Evolutionary conservation across 2,888 invertebrate genomes (phyloP), one percentile per base, ranked within the genome.

Genomic region (Netelia fuscicornis): DNA sequence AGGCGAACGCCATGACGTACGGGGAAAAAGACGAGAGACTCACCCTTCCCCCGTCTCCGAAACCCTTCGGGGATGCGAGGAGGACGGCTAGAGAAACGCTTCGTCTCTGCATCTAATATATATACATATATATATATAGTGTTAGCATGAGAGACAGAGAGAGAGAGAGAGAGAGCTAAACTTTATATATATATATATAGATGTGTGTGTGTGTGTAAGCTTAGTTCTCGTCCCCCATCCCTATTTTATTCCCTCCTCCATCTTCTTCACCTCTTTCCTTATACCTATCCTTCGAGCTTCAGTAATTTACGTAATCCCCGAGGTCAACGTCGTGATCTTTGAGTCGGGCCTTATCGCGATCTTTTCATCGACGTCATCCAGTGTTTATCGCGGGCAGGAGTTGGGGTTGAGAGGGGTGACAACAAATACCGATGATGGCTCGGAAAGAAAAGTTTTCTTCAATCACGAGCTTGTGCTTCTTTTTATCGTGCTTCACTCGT

Each of bases 241-340:
- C 75, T 62, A 65, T 82, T 79, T 81, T 79, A 68, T 65, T 75
- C 77, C 70, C 25, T 48, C 48, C 8, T 44, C 17, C n/a, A 70
- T 81, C 62, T 71, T 79, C 72, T 65, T 70, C 75, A 75, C 72
- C 42, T 75, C 23, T 68, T 68, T 17, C 17, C 60, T 60, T 85
- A 44, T 48, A 71, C 17, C 17, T 17, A 17, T 81, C 78, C 76
- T 68, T 20, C 71, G 75, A 87, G 86, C 75, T 87, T 83, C 75
- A 82, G 86, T 89, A 89, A 90, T 91, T 89, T 90, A 87, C 86
- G 89, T 91, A 88, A 90, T 90, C 89, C 88, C 67, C 44, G 67
- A 44, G 48, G 44, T 20, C 70, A 70, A 70, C 74, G 58, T 60
- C 81, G 58, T 60, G 58, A 72, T 67, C 60, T 67, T 72, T 65